Percentiles rank a stretch among this genome's conserved stretches.
Conservation (phyloP, 2,888 invertebrate genomes). For the Sinodicranocentrus sp. region DNA sequence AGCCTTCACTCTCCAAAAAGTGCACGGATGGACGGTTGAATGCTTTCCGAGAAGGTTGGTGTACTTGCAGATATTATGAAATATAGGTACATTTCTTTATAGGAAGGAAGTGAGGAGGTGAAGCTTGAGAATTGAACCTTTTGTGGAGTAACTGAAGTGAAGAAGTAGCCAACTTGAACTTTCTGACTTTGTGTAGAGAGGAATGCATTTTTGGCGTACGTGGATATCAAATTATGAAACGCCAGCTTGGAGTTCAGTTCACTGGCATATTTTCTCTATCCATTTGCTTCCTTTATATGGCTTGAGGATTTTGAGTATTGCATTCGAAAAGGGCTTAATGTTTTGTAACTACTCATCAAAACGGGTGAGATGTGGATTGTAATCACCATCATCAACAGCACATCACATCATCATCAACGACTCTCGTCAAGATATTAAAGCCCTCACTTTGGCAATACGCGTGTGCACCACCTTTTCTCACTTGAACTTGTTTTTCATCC, state of each 20-base stretch:
- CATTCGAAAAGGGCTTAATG: conserved; percentile 27
- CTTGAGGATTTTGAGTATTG: neutral
- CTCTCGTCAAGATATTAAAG: conserved; percentile 18
- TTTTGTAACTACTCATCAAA: conserved; percentile 40
- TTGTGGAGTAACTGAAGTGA: neutral
- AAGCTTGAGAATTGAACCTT: neutral
- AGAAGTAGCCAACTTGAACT: conserved; percentile 45
- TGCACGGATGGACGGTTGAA: conserved; percentile 23
- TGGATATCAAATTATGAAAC: too few species aligned
- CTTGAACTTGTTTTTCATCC: conserved; percentile 43
- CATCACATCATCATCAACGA: conserved; percentile 46
- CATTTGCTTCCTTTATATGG: conserved; percentile 30
- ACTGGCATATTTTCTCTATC: conserved; percentile 12
- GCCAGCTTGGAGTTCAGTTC: neutral
- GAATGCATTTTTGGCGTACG: neutral
- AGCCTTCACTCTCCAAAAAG: conserved; percentile 18
- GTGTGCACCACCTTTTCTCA: conserved; percentile 36
- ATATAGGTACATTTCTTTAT: neutral
- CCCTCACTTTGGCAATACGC: neutral
- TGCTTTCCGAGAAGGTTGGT: conserved; percentile 16
- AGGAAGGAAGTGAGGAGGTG: neutral
- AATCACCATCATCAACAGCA: conserved; percentile 36
- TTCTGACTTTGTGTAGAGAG: conserved; percentile 13
- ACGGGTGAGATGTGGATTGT: conserved; percentile 44
- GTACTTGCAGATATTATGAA: neutral